Evolutionary conservation across 2,888 invertebrate species (phyloP).

Genomic region (Tenthredo distinguenda): DNA sequence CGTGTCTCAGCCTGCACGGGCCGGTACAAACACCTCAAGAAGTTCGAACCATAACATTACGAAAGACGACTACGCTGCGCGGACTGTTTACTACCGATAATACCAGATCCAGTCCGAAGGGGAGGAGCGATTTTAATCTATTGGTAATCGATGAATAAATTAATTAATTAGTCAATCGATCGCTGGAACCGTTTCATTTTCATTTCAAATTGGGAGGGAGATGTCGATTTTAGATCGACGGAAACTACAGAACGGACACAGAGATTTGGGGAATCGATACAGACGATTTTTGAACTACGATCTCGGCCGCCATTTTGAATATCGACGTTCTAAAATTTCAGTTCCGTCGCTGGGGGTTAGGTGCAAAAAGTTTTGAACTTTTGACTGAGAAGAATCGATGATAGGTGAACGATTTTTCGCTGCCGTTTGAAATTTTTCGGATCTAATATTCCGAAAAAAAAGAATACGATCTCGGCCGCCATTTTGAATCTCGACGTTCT

Average conservation of each 20-base stretch:
- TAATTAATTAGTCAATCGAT: not conserved
- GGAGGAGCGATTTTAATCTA: not conserved
- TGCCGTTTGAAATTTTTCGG: not conserved
- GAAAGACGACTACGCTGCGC: constrained; percentile 33
- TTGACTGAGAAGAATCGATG: too few species aligned
- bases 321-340: too few species aligned
- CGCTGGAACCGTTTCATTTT: not conserved
- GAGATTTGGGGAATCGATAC: too few species aligned
- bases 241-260: not conserved
- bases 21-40: constrained; percentile 68
- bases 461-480: too few species aligned
- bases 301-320: too few species aligned
- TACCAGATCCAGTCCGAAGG: not conserved
- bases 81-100: not conserved
- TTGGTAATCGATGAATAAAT: not conserved
- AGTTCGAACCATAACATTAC: constrained; percentile 68
- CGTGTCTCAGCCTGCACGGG: constrained; percentile 69
- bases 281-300: too few species aligned
- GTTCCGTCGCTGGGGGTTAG: too few species aligned
- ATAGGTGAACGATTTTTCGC: not conserved
- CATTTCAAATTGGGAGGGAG: not conserved
- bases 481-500: too few species aligned
- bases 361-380: too few species aligned
- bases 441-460: too few species aligned
- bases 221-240: not conserved